Evolutionary conservation across 2,797 vertebrate genomes (phyloP).

Genomic region (Sebastes matsubarae): DNA sequence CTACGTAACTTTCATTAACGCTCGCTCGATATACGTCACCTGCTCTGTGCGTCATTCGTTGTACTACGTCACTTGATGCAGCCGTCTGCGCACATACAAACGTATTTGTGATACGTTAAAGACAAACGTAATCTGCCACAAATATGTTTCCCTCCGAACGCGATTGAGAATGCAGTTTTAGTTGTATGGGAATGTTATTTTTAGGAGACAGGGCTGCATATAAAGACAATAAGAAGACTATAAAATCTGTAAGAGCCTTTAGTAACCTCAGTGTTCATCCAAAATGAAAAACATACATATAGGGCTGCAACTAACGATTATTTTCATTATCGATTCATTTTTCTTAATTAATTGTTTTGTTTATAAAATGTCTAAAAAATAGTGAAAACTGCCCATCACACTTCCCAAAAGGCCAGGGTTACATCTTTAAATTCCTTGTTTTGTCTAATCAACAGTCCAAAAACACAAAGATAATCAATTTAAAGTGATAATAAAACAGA

Average conservation of each 20-base stretch:
- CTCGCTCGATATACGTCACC: too few relatives aligned
- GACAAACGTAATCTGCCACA: too few relatives aligned
- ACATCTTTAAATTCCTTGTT: neutral
- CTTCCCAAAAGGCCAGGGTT: neutral
- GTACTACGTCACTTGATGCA: too few relatives aligned
- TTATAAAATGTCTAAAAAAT: neutral
- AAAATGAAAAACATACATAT: neutral
- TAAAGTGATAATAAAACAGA: neutral
- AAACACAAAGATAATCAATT: neutral
- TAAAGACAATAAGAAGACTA: neutral
- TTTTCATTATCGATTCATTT: accelerated
- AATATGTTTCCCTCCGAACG: too few relatives aligned
- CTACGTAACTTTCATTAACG: too few relatives aligned
- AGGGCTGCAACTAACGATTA: neutral
- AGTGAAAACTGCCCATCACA: neutral
- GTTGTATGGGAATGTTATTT: too few relatives aligned
- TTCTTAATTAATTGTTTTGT: neutral
- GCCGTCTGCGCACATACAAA: too few relatives aligned
- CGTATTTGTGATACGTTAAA: too few relatives aligned
- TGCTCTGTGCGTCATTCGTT: too few relatives aligned
- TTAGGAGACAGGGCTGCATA: too few relatives aligned
- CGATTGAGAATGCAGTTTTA: too few relatives aligned
- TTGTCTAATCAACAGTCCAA: neutral
- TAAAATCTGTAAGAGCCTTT: neutral
- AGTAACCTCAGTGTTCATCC: neutral